phyloP scores from a whole-genome alignment of 1,140 invertebrate species.

The Hetaerina americana region DNA sequence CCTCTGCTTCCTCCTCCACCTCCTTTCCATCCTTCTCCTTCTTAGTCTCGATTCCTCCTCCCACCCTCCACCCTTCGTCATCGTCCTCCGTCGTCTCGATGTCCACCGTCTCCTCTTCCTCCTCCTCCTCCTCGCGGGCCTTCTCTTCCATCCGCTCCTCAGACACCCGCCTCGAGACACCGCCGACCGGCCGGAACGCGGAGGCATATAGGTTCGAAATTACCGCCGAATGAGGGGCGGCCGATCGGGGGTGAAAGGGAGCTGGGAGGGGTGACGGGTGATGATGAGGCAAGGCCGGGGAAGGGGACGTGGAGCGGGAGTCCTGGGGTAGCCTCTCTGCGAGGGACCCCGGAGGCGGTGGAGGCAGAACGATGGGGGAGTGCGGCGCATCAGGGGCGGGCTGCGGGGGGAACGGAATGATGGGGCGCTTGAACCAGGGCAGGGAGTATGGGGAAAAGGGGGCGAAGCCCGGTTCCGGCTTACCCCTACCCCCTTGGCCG shows the following conservation, averaged over 20 bases:
- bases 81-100: slow-evolving; percentile 48
- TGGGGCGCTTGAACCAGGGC: slow-evolving; percentile 41
- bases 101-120: slow-evolving; percentile 39
- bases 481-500: slow-evolving; percentile 13
- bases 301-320: slow-evolving; percentile 23
- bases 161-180: slow-evolving; percentile 3
- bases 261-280: slow-evolving; percentile 34
- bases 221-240: not conserved
- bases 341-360: slow-evolving; percentile 16
- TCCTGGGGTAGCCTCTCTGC: slow-evolving; percentile 10
- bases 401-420: slow-evolving; percentile 30
- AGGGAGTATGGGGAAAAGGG: slow-evolving; percentile 41
- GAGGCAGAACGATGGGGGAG: slow-evolving; percentile 17
- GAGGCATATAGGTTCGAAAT: not conserved
- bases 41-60: not conserved
- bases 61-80: not conserved
- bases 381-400: not conserved
- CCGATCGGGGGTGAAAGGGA: not conserved
- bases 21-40: not conserved
- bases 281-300: slow-evolving; percentile 22
- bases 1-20: not conserved
- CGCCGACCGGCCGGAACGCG: slow-evolving; percentile 47
- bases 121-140: slow-evolving; percentile 6
- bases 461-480: slow-evolving; percentile 17
- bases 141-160: slow-evolving; percentile 34